A percentile compares a stretch with the other conserved stretches of the same genome.
These are phyloP conservation scores for Oreochromis spilurus DNA, from an alignment of 2,113 vertebrate genomes.

Conservation along the genomic window DNA sequence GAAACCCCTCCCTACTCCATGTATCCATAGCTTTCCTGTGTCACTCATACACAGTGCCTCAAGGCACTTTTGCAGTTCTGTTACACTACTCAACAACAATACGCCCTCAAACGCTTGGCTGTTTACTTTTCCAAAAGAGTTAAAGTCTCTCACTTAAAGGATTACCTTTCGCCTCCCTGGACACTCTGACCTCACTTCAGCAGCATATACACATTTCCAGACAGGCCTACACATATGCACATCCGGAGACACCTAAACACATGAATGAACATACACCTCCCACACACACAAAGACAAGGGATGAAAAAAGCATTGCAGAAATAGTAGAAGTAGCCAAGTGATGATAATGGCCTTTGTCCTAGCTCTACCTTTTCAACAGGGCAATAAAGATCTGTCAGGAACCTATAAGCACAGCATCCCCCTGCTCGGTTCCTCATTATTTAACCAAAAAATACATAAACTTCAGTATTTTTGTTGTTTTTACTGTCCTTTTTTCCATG, in stretches of 20 bases:
- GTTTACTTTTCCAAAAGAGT: constrained; percentile 77
- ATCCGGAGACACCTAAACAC: neutral
- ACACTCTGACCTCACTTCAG: constrained; percentile 53
- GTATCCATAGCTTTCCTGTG: constrained; percentile 47
- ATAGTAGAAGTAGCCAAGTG: constrained; percentile 6
- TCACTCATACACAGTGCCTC: constrained; percentile 56
- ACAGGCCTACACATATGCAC: neutral
- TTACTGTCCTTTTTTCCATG: neutral
- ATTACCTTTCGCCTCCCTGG: constrained; percentile 70
- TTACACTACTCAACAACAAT: constrained; percentile 78
- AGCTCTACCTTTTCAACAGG: neutral
- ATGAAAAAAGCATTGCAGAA: constrained; percentile 13
- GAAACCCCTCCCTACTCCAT: constrained; percentile 2
- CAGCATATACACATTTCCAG: neutral
- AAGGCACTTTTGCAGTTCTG: constrained; percentile 61
- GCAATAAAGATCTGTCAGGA: neutral
- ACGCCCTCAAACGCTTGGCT: constrained; percentile 71
- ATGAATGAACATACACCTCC: neutral
- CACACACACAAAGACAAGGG: constrained; percentile 41
- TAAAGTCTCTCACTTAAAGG: constrained; percentile 76
- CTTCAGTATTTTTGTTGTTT: neutral
- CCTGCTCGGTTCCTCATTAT: neutral
- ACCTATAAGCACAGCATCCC: neutral
- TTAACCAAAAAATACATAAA: neutral
- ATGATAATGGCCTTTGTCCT: constrained; percentile 31